Evolutionary conservation across 2,888 invertebrate genomes (phyloP).

Genomic region (Rhingia rostrata): DNA sequence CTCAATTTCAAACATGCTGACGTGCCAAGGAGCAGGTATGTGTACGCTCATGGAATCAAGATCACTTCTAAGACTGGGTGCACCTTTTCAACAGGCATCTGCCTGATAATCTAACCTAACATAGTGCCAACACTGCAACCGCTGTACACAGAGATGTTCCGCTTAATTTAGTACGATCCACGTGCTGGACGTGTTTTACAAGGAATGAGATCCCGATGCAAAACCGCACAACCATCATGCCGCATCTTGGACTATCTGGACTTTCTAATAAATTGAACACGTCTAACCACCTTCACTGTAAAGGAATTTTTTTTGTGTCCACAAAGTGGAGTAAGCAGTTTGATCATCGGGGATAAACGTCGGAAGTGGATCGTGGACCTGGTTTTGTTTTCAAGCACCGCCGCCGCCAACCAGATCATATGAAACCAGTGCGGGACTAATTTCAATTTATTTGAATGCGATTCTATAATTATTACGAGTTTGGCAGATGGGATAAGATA

Average conservation of each 20-base stretch:
- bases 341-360: constrained; percentile 64
- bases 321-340: constrained; percentile 53
- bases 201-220: constrained; percentile 18
- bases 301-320: constrained; percentile 32
- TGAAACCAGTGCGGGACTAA: background rate
- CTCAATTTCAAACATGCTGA: constrained; percentile 40
- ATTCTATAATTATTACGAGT: too few relatives aligned
- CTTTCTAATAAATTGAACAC: constrained; percentile 57
- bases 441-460: constrained; percentile 28
- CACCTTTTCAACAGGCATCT: constrained; percentile 31
- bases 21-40: constrained; percentile 17
- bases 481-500: too few relatives aligned
- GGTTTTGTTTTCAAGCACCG: constrained; percentile 27
- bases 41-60: constrained; percentile 41
- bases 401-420: background rate
- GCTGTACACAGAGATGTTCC: constrained; percentile 11
- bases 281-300: constrained; percentile 65
- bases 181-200: constrained; percentile 33
- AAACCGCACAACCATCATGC: constrained; percentile 3
- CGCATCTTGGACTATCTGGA: constrained; percentile 29
- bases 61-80: constrained; percentile 48
- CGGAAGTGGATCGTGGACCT: constrained; percentile 60
- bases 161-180: constrained; percentile 39
- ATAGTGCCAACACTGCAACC: constrained; percentile 27
- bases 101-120: constrained; percentile 39